These are phyloP conservation scores for Apteryx mantelli DNA, from an alignment of 2,113 vertebrate genomes.

Conservation along the genomic window DNA sequence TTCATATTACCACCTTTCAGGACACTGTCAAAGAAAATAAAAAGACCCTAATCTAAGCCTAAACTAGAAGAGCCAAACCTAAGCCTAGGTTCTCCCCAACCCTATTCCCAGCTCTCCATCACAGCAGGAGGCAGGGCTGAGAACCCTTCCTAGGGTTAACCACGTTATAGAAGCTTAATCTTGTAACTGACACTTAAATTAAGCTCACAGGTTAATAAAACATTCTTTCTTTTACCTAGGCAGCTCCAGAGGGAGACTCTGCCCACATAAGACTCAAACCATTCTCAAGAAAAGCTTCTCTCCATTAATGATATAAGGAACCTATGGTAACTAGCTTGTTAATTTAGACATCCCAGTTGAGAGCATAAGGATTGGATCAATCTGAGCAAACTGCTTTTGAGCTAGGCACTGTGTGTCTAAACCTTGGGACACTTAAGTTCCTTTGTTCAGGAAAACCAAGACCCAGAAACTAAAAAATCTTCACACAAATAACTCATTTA, in stretches of 20 bases:
- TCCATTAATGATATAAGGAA: background rate
- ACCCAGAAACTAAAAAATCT: background rate
- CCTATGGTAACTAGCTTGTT: background rate
- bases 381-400: background rate
- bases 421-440: background rate
- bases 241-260: background rate
- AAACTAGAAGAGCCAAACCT: background rate
- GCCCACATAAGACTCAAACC: background rate
- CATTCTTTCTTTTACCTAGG: background rate
- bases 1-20: background rate
- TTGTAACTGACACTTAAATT: background rate
- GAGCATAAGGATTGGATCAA: background rate
- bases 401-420: background rate
- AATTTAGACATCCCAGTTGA: background rate
- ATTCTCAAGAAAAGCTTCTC: background rate
- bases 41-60: background rate
- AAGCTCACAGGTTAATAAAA: background rate
- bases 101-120: background rate
- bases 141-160: background rate
- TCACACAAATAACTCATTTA: background rate
- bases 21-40: background rate
- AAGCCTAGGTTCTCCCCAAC: background rate
- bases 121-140: background rate
- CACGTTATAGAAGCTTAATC: background rate
- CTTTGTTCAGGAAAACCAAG: background rate